phyloP scores from a whole-genome alignment of 2,797 vertebrate genomes.

The Moxostoma hubbsi region DNA sequence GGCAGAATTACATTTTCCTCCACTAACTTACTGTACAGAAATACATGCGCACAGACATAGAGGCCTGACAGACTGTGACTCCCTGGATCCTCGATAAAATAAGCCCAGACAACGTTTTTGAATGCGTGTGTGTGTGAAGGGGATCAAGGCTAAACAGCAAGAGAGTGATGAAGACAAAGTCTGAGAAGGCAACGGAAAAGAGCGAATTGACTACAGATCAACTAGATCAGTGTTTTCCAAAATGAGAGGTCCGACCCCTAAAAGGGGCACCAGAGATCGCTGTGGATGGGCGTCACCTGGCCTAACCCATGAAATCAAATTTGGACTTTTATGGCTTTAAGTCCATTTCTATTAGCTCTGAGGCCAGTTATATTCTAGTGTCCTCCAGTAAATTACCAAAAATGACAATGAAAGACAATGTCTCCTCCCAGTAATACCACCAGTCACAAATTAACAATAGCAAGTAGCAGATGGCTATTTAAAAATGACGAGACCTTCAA shows the following conservation, averaged over 20 bases:
- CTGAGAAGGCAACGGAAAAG: background rate
- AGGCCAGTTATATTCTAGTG: background rate
- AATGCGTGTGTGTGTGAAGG: background rate
- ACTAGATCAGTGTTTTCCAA: background rate
- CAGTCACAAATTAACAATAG: too few relatives aligned
- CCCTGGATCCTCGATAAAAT: conserved; percentile 18
- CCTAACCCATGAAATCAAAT: background rate
- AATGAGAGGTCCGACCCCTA: background rate
- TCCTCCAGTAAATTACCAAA: too few relatives aligned
- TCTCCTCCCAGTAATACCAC: too few relatives aligned
- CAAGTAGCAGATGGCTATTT: too few relatives aligned
- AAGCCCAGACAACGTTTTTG: background rate
- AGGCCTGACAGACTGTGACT: conserved; percentile 58
- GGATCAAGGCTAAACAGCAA: background rate
- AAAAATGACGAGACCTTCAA: too few relatives aligned
- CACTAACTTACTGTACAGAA: conserved; percentile 56
- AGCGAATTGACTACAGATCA: background rate
- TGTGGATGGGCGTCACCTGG: background rate
- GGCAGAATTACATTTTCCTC: conserved; percentile 63
- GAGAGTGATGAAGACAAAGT: background rate
- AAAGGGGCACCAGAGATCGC: background rate
- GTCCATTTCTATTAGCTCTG: conserved; percentile 10
- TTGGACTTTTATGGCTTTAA: background rate
- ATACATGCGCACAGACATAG: conserved; percentile 21
- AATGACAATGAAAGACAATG: too few relatives aligned